Evolutionary conservation across 2,888 invertebrate genomes (phyloP).

Genomic region (Cremastobaeus sp.): DNA sequence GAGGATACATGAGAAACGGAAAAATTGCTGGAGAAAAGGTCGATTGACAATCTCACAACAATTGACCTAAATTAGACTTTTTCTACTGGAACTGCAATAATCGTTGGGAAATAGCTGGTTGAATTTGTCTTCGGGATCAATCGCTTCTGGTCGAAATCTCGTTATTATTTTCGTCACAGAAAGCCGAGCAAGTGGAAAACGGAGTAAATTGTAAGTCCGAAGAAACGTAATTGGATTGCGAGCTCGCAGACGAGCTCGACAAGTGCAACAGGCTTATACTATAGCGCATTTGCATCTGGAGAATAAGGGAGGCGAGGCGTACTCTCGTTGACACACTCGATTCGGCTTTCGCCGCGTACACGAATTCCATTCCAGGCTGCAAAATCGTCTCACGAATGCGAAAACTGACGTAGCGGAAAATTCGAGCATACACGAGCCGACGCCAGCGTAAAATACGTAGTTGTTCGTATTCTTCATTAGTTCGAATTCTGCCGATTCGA

Average conservation of each 20-base stretch:
- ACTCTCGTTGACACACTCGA: slow-evolving; percentile 35
- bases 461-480: slow-evolving; percentile 46
- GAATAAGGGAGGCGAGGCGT: slow-evolving; percentile 2
- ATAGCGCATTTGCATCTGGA: slow-evolving; percentile 37
- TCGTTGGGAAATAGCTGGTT: too few species aligned
- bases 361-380: slow-evolving; percentile 10
- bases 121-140: too few species aligned
- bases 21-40: too few species aligned
- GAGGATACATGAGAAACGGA: too few species aligned
- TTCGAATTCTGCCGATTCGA: slow-evolving; percentile 28
- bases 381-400: slow-evolving; percentile 24
- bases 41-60: too few species aligned
- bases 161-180: slow-evolving; percentile 11
- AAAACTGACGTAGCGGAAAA: slow-evolving; percentile 37
- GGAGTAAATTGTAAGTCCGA: background rate
- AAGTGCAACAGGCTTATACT: slow-evolving; percentile 55
- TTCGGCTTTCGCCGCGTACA: slow-evolving; percentile 15
- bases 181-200: slow-evolving; percentile 1
- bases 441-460: too few species aligned
- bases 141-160: slow-evolving; percentile 10
- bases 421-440: slow-evolving; percentile 10
- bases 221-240: slow-evolving; percentile 42
- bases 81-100: too few species aligned
- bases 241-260: slow-evolving; percentile 24
- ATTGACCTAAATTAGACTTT: too few species aligned